phyloP scores from a whole-genome alignment of 2,888 invertebrate species.

The Elmis aenea region DNA sequence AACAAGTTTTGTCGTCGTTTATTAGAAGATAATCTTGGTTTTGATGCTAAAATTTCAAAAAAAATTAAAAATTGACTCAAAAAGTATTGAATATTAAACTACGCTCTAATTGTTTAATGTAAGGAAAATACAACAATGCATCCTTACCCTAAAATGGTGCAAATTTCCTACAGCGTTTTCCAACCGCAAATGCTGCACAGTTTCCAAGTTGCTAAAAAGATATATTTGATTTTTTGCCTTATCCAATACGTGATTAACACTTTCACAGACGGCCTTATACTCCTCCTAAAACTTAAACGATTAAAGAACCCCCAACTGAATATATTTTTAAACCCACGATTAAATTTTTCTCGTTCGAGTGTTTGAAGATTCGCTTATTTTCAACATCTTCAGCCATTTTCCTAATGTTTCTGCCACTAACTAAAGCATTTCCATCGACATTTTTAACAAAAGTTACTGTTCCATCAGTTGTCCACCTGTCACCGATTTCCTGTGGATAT shows the following conservation, averaged over 20 bases:
- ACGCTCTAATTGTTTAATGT: background rate
- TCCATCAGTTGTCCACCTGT: constrained; percentile 47
- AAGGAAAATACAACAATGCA: constrained; percentile 3
- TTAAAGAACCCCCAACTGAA: background rate
- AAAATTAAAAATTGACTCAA: constrained; percentile 3
- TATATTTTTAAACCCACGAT: constrained; percentile 27
- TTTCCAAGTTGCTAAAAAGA: constrained; percentile 50
- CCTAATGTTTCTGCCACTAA: constrained; percentile 39
- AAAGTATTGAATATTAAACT: background rate
- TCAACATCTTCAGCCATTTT: constrained; percentile 33
- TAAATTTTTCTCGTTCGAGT: constrained; percentile 29
- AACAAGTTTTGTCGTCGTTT: constrained; percentile 43
- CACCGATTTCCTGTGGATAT: constrained; percentile 44
- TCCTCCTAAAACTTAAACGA: constrained; percentile 32
- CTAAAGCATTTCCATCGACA: constrained; percentile 34
- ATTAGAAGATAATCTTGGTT: constrained; percentile 42
- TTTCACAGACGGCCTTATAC: constrained; percentile 38
- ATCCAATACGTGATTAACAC: constrained; percentile 33
- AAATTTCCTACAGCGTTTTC: constrained; percentile 31
- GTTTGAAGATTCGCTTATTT: constrained; percentile 28
- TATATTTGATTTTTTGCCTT: constrained; percentile 43
- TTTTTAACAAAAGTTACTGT: constrained; percentile 42
- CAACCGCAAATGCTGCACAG: constrained; percentile 38
- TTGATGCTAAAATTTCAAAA: constrained; percentile 26
- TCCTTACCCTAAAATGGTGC: constrained; percentile 36